These are phyloP conservation scores for Nipponacmea schrenckii DNA, from an alignment of 2,888 invertebrate genomes.

Conservation along the genomic window DNA sequence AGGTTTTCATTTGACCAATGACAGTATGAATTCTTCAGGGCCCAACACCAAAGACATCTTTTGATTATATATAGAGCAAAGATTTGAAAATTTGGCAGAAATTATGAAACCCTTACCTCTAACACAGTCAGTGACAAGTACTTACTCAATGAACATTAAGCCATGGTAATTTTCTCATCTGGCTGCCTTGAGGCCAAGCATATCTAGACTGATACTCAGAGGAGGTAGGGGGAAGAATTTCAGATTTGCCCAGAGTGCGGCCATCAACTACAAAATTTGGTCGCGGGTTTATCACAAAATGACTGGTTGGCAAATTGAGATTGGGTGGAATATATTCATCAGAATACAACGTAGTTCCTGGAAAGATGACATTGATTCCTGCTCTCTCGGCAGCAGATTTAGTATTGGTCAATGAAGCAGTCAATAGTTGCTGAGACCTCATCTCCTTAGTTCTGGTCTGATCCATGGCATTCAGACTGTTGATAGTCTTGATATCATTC, in stretches of 20 bases:
- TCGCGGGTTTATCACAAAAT: conserved; percentile 64
- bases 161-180: conserved; percentile 62
- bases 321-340: conserved; percentile 52
- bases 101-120: too few species aligned
- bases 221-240: conserved; percentile 39
- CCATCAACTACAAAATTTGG: conserved; percentile 62
- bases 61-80: too few species aligned
- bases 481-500: conserved; percentile 42
- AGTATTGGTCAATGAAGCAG: conserved; percentile 3
- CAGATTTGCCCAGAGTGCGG: conserved; percentile 51
- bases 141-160: conserved; percentile 25
- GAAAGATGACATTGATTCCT: conserved; percentile 65
- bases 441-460: conserved; percentile 7
- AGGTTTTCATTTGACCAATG: too few species aligned
- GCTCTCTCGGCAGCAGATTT: conserved; percentile 37
- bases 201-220: conserved; percentile 65
- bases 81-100: too few species aligned
- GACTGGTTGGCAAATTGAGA: conserved; percentile 44
- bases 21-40: too few species aligned
- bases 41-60: too few species aligned
- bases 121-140: too few species aligned
- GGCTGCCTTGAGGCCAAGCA: conserved; percentile 64
- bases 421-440: neutral
- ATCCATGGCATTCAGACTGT: conserved; percentile 41
- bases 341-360: conserved; percentile 65